Percentiles rank a stretch among this genome's conserved stretches.
phyloP scores from a whole-genome alignment of 2,113 vertebrate genomes.

The Sylvilagus bachmani region DNA sequence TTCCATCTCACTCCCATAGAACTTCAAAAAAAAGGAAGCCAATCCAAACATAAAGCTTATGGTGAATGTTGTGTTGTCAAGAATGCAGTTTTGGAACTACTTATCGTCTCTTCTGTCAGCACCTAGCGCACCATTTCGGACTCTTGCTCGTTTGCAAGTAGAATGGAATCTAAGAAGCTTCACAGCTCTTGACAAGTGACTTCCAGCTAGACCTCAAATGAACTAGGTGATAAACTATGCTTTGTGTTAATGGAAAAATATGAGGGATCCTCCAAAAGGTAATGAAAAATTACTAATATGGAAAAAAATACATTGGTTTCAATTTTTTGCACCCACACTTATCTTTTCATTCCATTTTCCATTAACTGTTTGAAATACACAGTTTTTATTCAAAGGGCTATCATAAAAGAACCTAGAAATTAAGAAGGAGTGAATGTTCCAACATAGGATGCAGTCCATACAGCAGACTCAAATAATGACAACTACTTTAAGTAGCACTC shows the following conservation, averaged over 20 bases:
- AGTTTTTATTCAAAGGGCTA: no score
- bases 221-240: background rate
- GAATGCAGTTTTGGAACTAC: background rate
- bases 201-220: constrained; percentile 15
- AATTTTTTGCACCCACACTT: no score
- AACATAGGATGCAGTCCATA: no score
- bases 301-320: no score
- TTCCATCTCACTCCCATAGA: background rate
- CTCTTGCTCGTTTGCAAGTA: background rate
- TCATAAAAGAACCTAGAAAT: background rate
- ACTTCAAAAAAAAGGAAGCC: background rate
- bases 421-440: background rate
- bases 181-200: background rate
- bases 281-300: background rate
- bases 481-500: no score
- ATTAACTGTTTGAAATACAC: no score
- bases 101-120: background rate
- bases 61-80: background rate
- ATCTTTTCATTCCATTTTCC: no score
- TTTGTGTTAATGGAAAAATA: background rate
- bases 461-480: no score
- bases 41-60: background rate
- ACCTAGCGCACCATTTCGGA: background rate
- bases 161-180: background rate
- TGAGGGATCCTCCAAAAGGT: background rate